Evolutionary conservation across 1,140 invertebrate species (phyloP), one percentile per base, ranked within the genome.

Genomic region (Ceratina australensis): DNA sequence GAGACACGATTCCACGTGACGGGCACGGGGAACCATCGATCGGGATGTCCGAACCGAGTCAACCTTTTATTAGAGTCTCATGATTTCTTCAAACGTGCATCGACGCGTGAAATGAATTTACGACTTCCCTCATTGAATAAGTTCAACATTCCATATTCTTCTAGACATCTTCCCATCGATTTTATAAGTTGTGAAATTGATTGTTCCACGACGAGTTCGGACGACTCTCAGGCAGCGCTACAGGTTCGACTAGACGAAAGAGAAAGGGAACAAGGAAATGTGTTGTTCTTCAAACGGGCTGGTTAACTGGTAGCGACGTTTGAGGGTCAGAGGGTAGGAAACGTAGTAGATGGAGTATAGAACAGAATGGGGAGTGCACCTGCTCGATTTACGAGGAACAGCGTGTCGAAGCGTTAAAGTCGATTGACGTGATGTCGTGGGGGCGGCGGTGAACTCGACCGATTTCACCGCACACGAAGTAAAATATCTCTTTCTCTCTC

Each of bases 361-460:
- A 64, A 64, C n/a, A 16, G 20, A n/a, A 0, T 2, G 47, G 3
- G 20, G 20, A 18, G 16, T 28, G 33, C 18, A n/a, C 50, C 52
- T 71, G 66, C 42, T 56, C 24, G 20, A 28, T 80, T 76, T 60
- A 65, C 69, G 66, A 54, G 28, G 50, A 63, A 75, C 24, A 60
- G 61, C 68, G 75, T 77, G 73, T 84, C 78, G 77, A 78, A 74
- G 47, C 24, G 75, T 83, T 84, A 75, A 73, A 78, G 57, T 88
- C 81, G 84, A 86, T 87, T 72, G 68, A 87, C 85, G 86, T 82
- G 80, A 86, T 60, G 79, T 87, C 86, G 87, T 89, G 88, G 88
- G 87, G 88, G 88, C 88, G 33, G 86, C 82, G 86, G 74, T 86
- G 77, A 84, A 66, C 49, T 68, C 63, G 80, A 73, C 77, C 78